Percentiles rank a stretch among this genome's conserved stretches.
phyloP scores from a whole-genome alignment of 1,140 invertebrate species.

The Apocrypta bakeri region DNA sequence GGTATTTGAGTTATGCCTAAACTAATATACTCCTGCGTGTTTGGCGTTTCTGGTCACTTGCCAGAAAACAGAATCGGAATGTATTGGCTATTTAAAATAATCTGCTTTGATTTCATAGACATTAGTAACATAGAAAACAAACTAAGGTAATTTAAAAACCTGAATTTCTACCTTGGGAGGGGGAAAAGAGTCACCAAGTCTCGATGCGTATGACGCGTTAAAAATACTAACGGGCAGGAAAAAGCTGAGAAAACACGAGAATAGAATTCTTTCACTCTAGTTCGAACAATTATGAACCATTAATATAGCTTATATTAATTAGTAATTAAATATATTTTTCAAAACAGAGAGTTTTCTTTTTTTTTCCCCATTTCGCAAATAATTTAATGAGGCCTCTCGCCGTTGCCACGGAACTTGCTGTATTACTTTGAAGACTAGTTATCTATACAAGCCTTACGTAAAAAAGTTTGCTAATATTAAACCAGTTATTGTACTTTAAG shows the following conservation, averaged over 20 bases:
- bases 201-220: background rate
- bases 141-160: background rate
- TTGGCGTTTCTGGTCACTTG: background rate
- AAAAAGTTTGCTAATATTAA: too few species aligned
- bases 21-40: background rate
- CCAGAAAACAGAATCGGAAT: background rate
- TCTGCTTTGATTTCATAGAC: too few species aligned
- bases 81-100: background rate
- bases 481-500: too few species aligned
- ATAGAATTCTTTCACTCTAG: background rate
- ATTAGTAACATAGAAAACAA: background rate
- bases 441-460: too few species aligned
- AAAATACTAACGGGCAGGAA: background rate
- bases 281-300: background rate
- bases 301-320: background rate
- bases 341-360: too few species aligned
- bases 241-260: background rate
- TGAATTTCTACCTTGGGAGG: background rate
- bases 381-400: too few species aligned
- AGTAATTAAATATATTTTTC: background rate
- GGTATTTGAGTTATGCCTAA: background rate
- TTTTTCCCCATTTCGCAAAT: too few species aligned
- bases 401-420: too few species aligned
- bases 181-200: background rate
- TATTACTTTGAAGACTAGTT: too few species aligned